Conservation (phyloP, 1,140 invertebrate genomes). For the Anoplolepis gracilipes region DNA sequence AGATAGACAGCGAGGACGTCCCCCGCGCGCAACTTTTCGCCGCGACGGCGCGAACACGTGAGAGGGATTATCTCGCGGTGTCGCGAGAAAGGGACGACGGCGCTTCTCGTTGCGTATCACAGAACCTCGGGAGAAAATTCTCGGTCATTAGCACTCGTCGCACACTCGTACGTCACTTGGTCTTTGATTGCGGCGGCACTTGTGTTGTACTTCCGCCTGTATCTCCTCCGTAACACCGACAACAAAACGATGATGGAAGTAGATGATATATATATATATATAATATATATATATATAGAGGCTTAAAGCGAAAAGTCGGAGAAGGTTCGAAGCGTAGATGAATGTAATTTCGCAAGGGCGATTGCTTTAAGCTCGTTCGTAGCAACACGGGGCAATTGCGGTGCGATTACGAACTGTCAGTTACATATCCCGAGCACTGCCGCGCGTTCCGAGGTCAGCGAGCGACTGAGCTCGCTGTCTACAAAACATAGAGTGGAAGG, state of each 20-base stretch:
- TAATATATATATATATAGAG: too few relatives aligned
- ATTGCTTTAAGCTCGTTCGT: background rate
- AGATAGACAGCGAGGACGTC: background rate
- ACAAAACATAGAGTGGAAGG: conserved; percentile 77
- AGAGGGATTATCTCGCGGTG: background rate
- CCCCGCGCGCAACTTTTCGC: background rate
- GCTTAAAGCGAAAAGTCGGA: background rate
- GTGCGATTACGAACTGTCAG: background rate
- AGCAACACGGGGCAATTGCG: background rate
- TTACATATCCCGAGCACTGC: conserved; percentile 40
- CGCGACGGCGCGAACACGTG: conserved; percentile 40
- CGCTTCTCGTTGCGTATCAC: conserved; percentile 22
- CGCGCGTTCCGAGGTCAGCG: conserved; percentile 74
- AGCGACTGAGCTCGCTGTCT: conserved; percentile 78
- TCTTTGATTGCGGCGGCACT: background rate
- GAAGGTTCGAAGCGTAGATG: background rate
- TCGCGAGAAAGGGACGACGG: background rate
- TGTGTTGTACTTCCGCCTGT: background rate
- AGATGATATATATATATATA: too few relatives aligned
- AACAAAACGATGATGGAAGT: background rate
- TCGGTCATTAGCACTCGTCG: conserved; percentile 31
- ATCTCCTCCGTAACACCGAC: background rate
- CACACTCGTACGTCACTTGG: conserved; percentile 8
- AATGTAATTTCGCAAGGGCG: background rate
- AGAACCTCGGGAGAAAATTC: conserved; percentile 15